phyloP scores from a whole-genome alignment of 2,797 vertebrate species.

The Mormyrops boulengeri region DNA sequence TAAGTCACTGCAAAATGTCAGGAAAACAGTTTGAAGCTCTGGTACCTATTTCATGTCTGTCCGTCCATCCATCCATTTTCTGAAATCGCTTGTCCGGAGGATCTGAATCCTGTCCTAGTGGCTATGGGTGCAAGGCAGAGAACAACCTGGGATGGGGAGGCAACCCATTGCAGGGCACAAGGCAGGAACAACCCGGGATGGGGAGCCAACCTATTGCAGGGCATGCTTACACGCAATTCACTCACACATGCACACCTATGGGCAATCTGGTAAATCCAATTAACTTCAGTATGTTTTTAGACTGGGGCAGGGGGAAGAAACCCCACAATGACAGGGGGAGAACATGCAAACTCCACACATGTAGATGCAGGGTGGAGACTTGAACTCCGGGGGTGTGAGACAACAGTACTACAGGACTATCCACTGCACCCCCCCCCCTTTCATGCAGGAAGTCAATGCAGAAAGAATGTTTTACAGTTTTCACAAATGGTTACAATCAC shows the following conservation, averaged over 20 bases:
- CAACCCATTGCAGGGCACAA: too few relatives aligned
- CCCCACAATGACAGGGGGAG: background rate
- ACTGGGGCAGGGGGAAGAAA: background rate
- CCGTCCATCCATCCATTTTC: background rate
- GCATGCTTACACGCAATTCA: background rate
- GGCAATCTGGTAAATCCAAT: background rate
- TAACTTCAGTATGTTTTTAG: background rate
- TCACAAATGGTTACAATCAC: background rate
- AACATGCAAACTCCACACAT: background rate
- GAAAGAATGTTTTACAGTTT: background rate
- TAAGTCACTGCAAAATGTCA: background rate
- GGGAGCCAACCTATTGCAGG: background rate
- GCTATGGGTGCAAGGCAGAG: background rate
- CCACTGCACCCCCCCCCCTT: background rate
- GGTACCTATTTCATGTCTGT: background rate
- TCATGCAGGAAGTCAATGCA: background rate
- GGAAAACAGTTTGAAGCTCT: background rate
- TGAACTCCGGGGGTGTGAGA: background rate
- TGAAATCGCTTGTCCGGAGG: background rate
- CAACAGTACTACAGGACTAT: background rate
- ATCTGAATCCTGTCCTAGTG: background rate
- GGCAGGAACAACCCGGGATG: too few relatives aligned
- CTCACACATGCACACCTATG: background rate
- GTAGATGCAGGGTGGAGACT: background rate
- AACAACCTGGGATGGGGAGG: too few relatives aligned